Evolutionary conservation across 2,113 vertebrate genomes (phyloP), one percentile per base, ranked within the genome.

Genomic region (Mirza zaza): DNA sequence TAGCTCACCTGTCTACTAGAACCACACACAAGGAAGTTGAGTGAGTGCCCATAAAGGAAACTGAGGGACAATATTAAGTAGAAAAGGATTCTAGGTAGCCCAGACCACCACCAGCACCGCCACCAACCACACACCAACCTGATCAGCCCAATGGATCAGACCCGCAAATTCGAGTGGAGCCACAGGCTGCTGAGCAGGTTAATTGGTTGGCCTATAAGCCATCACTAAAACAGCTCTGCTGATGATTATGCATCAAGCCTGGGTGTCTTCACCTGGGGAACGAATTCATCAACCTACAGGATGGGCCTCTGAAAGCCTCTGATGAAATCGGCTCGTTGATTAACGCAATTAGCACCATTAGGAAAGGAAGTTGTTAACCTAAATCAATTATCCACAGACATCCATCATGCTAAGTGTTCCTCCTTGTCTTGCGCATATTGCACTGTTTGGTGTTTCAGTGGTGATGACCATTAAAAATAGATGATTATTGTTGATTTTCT

Each of bases 301-400:
- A 82, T 32, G 45, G 36, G 68, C 68, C 91, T 95, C 55, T 95
- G 96, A 98, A 96, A 97, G 96, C 96, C 93, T 95, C 82, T 95
- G 97, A 96, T 97, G 97, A 97, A 97, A 97, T 97, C 95, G 85
- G 97, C 83, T 82, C 48, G 89, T 97, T 98, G 98, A 98, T 97
- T 97, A 97, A 98, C 39, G n/a, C 95, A 97, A 97, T 98, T 98
- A 98, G 94, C 98, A 94, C 97, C 97, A 97, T 97, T 97, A 98
- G 96, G 97, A 96, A 75, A 95, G 97, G 97, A 97, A 98, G 96
- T 95, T 97, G 97, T 98, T 98, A 97, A 97, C 97, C 97, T 67
- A 48, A 95, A 97, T 97, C 98, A 97, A 96, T 98, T 98, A 97
- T 59, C 94, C 93, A 55, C 75, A 81, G 95, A 88, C 97, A 97